These are phyloP conservation scores for Myopa tessellatipennis DNA, from an alignment of 2,888 invertebrate species.

Conservation along the genomic window DNA sequence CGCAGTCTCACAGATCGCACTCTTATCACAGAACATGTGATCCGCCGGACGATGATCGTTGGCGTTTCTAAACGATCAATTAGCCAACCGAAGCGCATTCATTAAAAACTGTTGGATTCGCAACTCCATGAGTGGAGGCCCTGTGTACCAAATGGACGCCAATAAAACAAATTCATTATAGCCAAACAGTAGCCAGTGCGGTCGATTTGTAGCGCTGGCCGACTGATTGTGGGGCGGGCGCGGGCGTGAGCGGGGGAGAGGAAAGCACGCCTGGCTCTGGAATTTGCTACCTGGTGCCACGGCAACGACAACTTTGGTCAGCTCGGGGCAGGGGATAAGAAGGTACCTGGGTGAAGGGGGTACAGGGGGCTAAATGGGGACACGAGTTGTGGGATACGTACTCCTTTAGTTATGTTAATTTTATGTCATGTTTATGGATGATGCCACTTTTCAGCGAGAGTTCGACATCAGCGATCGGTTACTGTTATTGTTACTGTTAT, in stretches of 20 bases:
- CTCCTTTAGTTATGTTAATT: slow-evolving; percentile 37
- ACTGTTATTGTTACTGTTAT: slow-evolving; percentile 13
- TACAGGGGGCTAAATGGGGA: not conserved
- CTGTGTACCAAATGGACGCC: slow-evolving; percentile 46
- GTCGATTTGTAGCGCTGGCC: not conserved
- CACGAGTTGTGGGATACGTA: not conserved
- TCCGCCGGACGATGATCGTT: not conserved
- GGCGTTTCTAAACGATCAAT: slow-evolving; percentile 47
- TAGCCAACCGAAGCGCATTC: slow-evolving; percentile 50
- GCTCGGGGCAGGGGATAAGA: too few relatives aligned
- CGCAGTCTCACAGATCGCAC: too few relatives aligned
- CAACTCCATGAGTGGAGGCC: not conserved
- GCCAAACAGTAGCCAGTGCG: slow-evolving; percentile 14
- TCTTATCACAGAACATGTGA: slow-evolving; percentile 26
- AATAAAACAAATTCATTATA: slow-evolving; percentile 53
- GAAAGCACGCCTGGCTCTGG: slow-evolving; percentile 16
- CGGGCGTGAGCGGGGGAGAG: not conserved
- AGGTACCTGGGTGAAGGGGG: too few relatives aligned
- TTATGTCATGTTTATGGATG: slow-evolving; percentile 35
- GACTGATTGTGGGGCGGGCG: not conserved
- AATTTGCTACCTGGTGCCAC: slow-evolving; percentile 46
- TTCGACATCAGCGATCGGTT: not conserved
- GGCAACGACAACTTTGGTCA: not conserved
- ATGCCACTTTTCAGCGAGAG: not conserved
- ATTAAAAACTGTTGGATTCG: slow-evolving; percentile 15